Percentiles rank a stretch among this genome's conserved stretches.
Evolutionary conservation across 1,140 invertebrate genomes (phyloP).

Genomic region (Tribolium madens): DNA sequence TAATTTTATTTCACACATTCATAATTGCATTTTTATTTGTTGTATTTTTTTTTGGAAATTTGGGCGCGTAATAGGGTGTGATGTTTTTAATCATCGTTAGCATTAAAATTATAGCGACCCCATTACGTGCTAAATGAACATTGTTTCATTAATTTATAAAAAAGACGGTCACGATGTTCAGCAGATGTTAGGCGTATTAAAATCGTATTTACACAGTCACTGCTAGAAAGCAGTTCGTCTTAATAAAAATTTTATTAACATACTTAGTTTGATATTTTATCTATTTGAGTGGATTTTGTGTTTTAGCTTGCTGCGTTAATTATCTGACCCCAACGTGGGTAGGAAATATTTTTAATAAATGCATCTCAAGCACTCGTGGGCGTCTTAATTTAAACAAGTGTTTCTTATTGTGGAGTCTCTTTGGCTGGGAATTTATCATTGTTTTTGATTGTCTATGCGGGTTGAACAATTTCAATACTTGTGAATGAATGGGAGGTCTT

Average conservation of each 20-base stretch:
- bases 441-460: neutral
- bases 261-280: too few species aligned
- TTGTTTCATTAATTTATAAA: conserved; percentile 1
- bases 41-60: neutral
- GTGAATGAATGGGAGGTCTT: neutral
- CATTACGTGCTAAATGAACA: conserved; percentile 15
- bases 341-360: conserved; percentile 15
- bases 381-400: conserved; percentile 23
- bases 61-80: neutral
- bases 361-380: neutral
- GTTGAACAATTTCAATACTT: neutral
- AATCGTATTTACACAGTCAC: neutral
- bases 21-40: too few species aligned
- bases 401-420: conserved; percentile 8
- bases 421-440: conserved; percentile 16
- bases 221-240: neutral
- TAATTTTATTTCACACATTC: too few species aligned
- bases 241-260: too few species aligned
- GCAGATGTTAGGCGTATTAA: neutral
- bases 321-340: neutral
- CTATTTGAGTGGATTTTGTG: too few species aligned
- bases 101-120: neutral
- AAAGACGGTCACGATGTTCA: neutral
- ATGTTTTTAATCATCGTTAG: neutral
- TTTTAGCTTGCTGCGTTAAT: too few species aligned